Base-by-base conservation (phyloP, 2,113 vertebrate genomes). In the Halichoerus grypus region DNA sequence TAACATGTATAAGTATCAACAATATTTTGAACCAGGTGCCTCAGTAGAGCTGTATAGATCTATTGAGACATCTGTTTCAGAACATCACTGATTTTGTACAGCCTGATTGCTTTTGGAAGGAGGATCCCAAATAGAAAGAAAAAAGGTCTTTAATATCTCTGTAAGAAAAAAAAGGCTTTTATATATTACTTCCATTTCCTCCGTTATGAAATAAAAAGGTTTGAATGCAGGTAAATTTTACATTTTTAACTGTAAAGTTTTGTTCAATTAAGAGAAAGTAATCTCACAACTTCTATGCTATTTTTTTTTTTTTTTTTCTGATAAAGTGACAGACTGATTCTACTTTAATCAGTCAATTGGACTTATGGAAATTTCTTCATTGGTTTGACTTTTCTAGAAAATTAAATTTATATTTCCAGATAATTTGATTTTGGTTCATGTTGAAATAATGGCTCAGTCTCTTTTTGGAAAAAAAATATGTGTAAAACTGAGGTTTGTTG, bases 231-330 rank as follows among this genome's bases (percentile, higher is more conserved):
- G 49, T 88, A 65, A 51, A 89, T 72, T 81, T 96, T 59, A 94
- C 51, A 2, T 96, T 96, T 91, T 53, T 61, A 51, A 77, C 11
- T 96, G 26, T 80, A 57, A 92, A 80, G 81, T 91, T 94, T 90
- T 88, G 4, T n/a, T 24, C 12, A 88, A 11, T 94, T 96, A 46
- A 71, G 71, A 94, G 16, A 33, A n/a, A 94, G 8, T 91, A 77
- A 85, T 81, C 10, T 91, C 11, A n/a, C 12, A 53, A 69, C 4
- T 79, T 82, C 69, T 88, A 0, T 86, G 18, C 1, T 93, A 5
- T 69, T 33, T 81, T 72, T 72, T 42, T 42, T 36, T 36, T 36
- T 36, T 42, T 42, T 63, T 79, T 49, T 6, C 28, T 85, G 21
- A 57, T 83, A 84, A 71, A 95, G 1, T 67, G 46, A 82, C 53